Evolutionary conservation across 2,888 invertebrate species (phyloP).

Genomic region (Agonopterix heracliana): DNA sequence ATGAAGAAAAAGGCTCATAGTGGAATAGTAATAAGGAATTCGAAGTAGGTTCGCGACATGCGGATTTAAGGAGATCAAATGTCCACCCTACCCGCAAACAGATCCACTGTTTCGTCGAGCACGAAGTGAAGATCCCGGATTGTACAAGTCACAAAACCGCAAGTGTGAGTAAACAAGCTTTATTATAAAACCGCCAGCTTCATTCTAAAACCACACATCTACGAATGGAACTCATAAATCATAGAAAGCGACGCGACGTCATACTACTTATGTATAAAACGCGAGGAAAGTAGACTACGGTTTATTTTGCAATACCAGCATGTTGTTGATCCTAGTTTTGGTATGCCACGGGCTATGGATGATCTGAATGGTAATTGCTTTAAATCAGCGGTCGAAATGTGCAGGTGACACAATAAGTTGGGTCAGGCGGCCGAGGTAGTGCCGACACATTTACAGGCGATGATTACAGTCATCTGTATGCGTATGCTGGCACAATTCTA

Average conservation of each 20-base stretch:
- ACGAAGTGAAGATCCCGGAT: slow-evolving; percentile 19
- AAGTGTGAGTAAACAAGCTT: slow-evolving; percentile 22
- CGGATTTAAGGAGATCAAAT: slow-evolving; percentile 27
- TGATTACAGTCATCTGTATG: slow-evolving; percentile 46
- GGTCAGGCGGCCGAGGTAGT: slow-evolving; percentile 53
- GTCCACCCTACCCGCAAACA: slow-evolving; percentile 20
- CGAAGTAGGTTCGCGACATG: slow-evolving; percentile 11
- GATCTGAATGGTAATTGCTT: slow-evolving; percentile 55
- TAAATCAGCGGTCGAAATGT: slow-evolving; percentile 47
- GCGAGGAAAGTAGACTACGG: slow-evolving; percentile 2
- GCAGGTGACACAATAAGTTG: slow-evolving; percentile 53
- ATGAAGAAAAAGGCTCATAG: slow-evolving; percentile 10
- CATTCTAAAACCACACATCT: not conserved
- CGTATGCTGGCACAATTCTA: slow-evolving; percentile 12
- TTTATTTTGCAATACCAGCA: slow-evolving; percentile 31
- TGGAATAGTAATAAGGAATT: slow-evolving; percentile 21
- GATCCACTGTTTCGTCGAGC: slow-evolving; percentile 23
- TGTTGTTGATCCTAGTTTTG: slow-evolving; percentile 34
- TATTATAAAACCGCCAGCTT: not conserved
- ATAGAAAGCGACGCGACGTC: not conserved
- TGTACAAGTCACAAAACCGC: slow-evolving; percentile 8
- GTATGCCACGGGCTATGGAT: slow-evolving; percentile 27
- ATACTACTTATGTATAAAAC: not conserved
- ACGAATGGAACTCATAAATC: slow-evolving; percentile 2
- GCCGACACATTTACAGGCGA: slow-evolving; percentile 23